A percentile compares a stretch with the other conserved stretches of the same genome.
These are phyloP conservation scores for Cyanoramphus novaezelandiae DNA, from an alignment of 2,113 vertebrate genomes.

Conservation along the genomic window DNA sequence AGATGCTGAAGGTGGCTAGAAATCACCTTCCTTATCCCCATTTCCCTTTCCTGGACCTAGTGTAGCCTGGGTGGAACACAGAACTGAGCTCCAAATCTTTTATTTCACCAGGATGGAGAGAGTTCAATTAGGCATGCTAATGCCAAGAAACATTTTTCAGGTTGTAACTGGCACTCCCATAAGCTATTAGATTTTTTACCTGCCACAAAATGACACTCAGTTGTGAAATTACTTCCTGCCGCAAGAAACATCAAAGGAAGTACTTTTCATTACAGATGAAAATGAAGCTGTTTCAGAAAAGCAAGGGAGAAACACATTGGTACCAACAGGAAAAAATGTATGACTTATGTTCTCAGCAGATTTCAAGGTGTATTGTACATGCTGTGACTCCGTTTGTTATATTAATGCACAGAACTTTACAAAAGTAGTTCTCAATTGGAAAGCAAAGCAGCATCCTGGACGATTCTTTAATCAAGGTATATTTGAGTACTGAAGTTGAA, in stretches of 20 bases:
- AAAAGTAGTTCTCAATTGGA: neutral
- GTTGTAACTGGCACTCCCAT: constrained; percentile 6
- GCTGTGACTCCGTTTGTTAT: neutral
- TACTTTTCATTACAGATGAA: neutral
- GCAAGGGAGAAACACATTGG: constrained; percentile 7
- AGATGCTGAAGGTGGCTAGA: constrained; percentile 23
- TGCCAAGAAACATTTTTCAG: constrained; percentile 43
- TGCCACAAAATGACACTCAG: constrained; percentile 17
- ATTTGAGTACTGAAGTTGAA: neutral
- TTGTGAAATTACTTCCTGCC: constrained; percentile 56
- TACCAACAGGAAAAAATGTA: constrained; percentile 14
- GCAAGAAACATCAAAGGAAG: constrained; percentile 52
- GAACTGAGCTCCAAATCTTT: neutral
- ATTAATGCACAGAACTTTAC: neutral
- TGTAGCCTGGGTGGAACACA: neutral
- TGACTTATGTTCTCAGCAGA: neutral
- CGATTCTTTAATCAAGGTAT: neutral
- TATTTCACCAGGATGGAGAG: neutral
- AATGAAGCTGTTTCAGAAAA: neutral
- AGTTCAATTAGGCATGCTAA: constrained; percentile 2
- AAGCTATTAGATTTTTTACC: constrained; percentile 39
- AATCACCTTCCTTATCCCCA: neutral
- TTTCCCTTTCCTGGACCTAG: constrained; percentile 39
- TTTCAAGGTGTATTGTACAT: neutral
- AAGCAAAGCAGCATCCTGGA: neutral